These are phyloP conservation scores for Lepidonotus clava DNA, from an alignment of 2,888 invertebrate genomes.

Conservation along the genomic window DNA sequence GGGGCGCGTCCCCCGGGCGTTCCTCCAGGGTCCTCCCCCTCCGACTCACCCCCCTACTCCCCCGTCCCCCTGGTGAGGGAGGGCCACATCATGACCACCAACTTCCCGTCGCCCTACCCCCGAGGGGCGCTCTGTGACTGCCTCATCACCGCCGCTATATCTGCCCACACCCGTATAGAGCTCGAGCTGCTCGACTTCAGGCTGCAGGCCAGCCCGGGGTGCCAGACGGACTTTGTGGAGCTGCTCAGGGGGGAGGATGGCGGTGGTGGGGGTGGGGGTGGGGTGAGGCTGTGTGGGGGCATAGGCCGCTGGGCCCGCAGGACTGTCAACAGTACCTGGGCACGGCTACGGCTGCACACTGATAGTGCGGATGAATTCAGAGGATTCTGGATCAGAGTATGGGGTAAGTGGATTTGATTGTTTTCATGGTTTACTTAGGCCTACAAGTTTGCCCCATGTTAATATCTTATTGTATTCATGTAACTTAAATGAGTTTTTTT, in stretches of 20 bases:
- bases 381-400: constrained; percentile 41
- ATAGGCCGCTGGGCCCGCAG: background rate
- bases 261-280: background rate
- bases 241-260: background rate
- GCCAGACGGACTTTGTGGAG: background rate
- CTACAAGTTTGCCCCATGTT: no score
- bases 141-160: constrained; percentile 6
- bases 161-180: constrained; percentile 2
- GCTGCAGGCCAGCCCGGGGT: constrained; percentile 40
- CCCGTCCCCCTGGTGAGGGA: constrained; percentile 14
- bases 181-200: constrained; percentile 14
- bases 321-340: constrained; percentile 40
- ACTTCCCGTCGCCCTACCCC: constrained; percentile 29
- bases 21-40: background rate
- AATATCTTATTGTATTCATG: no score
- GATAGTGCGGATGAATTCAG: background rate
- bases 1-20: background rate
- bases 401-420: constrained; percentile 12
- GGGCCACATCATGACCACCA: constrained; percentile 39
- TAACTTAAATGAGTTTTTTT: no score
- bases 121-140: background rate
- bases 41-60: background rate
- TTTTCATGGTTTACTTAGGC: no score
- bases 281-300: constrained; percentile 10
- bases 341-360: background rate